Conservation (phyloP, 2,113 vertebrate species). For the Glaucomys volans region DNA sequence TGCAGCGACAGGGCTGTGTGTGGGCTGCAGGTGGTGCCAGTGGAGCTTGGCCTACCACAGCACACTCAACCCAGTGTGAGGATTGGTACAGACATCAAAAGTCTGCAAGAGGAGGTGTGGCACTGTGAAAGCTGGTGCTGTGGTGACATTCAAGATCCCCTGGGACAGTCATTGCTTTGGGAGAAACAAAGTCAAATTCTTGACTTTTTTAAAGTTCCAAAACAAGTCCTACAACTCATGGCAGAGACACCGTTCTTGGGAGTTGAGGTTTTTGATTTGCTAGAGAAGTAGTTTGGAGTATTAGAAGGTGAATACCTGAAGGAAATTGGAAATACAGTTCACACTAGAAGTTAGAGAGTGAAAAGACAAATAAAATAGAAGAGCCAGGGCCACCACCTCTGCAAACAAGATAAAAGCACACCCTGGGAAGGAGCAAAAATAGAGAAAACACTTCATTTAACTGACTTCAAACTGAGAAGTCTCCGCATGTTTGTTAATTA, state of each 20-base stretch:
- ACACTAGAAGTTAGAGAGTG: not conserved
- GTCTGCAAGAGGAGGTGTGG: not conserved
- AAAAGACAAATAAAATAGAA: not conserved
- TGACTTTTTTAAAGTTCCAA: not conserved
- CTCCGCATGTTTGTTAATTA: not conserved
- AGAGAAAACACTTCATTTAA: not conserved
- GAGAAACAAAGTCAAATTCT: not conserved
- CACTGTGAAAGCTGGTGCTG: not conserved
- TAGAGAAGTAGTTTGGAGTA: not conserved
- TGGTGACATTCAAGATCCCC: not conserved
- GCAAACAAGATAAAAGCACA: not conserved
- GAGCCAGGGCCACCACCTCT: not conserved
- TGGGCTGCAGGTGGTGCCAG: accelerated
- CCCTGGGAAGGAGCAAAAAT: not conserved
- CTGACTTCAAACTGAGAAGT: conserved; percentile 12
- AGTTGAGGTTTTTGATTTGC: not conserved
- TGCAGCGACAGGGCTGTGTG: too few species aligned
- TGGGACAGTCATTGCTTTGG: not conserved
- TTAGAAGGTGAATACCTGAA: not conserved
- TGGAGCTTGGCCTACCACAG: not conserved
- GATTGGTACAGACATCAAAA: not conserved
- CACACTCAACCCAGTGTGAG: not conserved
- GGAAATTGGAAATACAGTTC: not conserved
- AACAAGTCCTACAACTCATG: not conserved
- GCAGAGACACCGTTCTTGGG: not conserved